phyloP scores from a whole-genome alignment of 2,888 invertebrate genomes.

The Andrena chrysosceles region DNA sequence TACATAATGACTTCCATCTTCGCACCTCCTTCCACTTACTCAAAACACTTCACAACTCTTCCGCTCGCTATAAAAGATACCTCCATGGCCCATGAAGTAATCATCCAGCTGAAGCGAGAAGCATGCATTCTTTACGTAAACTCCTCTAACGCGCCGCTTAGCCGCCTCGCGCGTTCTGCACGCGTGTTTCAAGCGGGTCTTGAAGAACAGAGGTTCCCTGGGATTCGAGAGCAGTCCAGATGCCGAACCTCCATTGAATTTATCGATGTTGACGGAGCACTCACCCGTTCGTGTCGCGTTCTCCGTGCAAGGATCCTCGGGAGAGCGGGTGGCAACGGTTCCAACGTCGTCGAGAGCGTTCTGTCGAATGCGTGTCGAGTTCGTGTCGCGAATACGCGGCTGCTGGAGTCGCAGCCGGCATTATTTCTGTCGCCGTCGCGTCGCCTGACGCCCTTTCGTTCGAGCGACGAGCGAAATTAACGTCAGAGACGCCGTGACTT shows the following conservation, averaged over 20 bases:
- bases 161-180: slow-evolving; percentile 5
- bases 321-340: slow-evolving; percentile 43
- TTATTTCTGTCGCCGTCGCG: slow-evolving; percentile 44
- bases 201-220: slow-evolving; percentile 49
- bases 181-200: slow-evolving; percentile 46
- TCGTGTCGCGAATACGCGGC: slow-evolving; percentile 38
- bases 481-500: slow-evolving; percentile 22
- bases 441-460: slow-evolving; percentile 48
- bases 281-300: slow-evolving; percentile 69
- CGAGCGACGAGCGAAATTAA: slow-evolving; percentile 45
- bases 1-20: too few species aligned
- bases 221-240: slow-evolving; percentile 58
- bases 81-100: too few species aligned
- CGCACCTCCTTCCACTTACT: too few species aligned
- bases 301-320: slow-evolving; percentile 50
- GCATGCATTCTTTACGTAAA: not conserved
- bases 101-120: not conserved
- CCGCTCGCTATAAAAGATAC: too few species aligned
- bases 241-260: slow-evolving; percentile 60
- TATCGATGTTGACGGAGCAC: slow-evolving; percentile 75
- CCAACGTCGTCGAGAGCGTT: slow-evolving; percentile 34
- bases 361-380: slow-evolving; percentile 30
- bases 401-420: slow-evolving; percentile 31
- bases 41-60: too few species aligned
- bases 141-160: not conserved